phyloP scores from a whole-genome alignment of 2,888 invertebrate genomes.

The Drosophila parthenogenetica region DNA sequence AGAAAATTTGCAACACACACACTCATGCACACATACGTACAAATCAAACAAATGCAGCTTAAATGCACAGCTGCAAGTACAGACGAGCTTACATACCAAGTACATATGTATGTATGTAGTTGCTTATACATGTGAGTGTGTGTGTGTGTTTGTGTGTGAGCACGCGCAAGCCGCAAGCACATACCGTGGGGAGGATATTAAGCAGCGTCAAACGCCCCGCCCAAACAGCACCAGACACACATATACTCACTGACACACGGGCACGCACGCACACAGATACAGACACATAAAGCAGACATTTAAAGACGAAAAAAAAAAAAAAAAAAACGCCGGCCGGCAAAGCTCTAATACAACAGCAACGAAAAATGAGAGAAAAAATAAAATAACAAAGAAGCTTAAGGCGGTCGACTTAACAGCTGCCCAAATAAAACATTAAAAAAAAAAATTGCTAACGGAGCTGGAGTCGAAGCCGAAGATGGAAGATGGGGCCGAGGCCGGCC shows the following conservation, averaged over 20 bases:
- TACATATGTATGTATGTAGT: slow-evolving; percentile 24
- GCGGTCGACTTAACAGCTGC: slow-evolving; percentile 50
- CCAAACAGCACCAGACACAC: slow-evolving; percentile 48
- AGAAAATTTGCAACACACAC: slow-evolving; percentile 40
- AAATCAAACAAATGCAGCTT: slow-evolving; percentile 36
- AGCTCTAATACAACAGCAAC: slow-evolving; percentile 36
- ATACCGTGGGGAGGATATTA: slow-evolving; percentile 67
- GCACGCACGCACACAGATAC: slow-evolving; percentile 19
- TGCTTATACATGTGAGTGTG: neutral
- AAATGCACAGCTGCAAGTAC: slow-evolving; percentile 48
- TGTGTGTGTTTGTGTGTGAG: slow-evolving; percentile 24
- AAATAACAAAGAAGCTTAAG: slow-evolving; percentile 49
- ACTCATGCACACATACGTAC: slow-evolving; percentile 15
- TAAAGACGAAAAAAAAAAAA: slow-evolving; percentile 46
- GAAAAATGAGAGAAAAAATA: slow-evolving; percentile 24
- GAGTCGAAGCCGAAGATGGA: neutral
- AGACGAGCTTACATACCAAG: slow-evolving; percentile 17
- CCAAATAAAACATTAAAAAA: slow-evolving; percentile 34
- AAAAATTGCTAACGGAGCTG: slow-evolving; percentile 51
- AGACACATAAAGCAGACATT: slow-evolving; percentile 12
- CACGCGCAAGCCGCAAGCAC: slow-evolving; percentile 45
- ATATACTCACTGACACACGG: slow-evolving; percentile 19
- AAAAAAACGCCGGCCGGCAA: slow-evolving; percentile 71
- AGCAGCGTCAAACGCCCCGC: slow-evolving; percentile 66
- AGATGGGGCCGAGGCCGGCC: slow-evolving; percentile 10